Percentiles rank a stretch among this genome's conserved stretches.
These are phyloP conservation scores for Indicator indicator DNA, from an alignment of 2,113 vertebrate genomes.

Conservation along the genomic window DNA sequence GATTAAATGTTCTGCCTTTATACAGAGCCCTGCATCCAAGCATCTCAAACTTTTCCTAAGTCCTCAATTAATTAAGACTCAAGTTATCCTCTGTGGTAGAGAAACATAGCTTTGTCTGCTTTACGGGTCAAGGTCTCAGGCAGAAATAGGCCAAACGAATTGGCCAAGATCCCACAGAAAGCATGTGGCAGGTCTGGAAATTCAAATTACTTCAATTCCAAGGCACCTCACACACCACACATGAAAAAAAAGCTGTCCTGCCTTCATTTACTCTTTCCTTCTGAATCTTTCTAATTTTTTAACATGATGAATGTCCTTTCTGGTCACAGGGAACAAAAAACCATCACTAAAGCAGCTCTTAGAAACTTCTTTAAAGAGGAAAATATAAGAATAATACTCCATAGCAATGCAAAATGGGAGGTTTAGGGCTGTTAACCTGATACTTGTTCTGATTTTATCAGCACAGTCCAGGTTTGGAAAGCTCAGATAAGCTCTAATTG, in stretches of 20 bases:
- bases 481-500: constrained; percentile 36
- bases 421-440: constrained; percentile 13
- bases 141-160: neutral
- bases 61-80: constrained; percentile 10
- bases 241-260: neutral
- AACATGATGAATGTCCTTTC: neutral
- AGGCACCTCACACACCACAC: neutral
- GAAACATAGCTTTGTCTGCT: neutral
- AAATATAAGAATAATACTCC: neutral
- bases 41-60: neutral
- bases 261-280: neutral
- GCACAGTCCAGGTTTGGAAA: constrained; percentile 11
- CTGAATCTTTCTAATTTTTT: neutral
- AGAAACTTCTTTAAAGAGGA: neutral
- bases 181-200: neutral
- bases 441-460: constrained; percentile 36
- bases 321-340: neutral
- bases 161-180: neutral
- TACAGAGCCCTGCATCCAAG: neutral
- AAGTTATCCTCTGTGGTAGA: neutral
- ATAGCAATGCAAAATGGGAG: constrained; percentile 4
- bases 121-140: neutral
- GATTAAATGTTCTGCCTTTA: neutral
- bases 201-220: neutral
- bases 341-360: neutral